These are phyloP conservation scores for Myathropa florea DNA, from an alignment of 2,888 invertebrate genomes.

Conservation along the genomic window DNA sequence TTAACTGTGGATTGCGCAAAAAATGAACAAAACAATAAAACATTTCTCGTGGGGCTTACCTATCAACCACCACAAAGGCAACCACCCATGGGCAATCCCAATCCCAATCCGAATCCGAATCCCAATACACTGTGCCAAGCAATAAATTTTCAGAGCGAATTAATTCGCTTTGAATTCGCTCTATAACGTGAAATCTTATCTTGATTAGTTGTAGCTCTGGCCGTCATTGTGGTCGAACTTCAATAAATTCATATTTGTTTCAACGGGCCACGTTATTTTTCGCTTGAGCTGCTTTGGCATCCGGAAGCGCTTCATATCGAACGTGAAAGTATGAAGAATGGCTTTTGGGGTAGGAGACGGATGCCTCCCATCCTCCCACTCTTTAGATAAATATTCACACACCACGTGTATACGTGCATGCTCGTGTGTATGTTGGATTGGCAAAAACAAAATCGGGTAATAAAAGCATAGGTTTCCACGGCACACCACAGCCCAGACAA, in stretches of 20 bases:
- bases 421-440: neutral
- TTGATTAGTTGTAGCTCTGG: constrained; percentile 66
- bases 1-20: neutral
- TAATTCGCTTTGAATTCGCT: constrained; percentile 67
- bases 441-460: constrained; percentile 37
- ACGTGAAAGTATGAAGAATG: constrained; percentile 61
- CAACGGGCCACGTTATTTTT: constrained; percentile 61
- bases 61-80: constrained; percentile 30
- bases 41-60: constrained; percentile 12
- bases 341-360: constrained; percentile 15
- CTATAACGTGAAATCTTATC: constrained; percentile 68
- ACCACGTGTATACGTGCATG: neutral
- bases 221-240: constrained; percentile 58
- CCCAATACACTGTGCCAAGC: constrained; percentile 28
- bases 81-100: constrained; percentile 17
- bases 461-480: constrained; percentile 40
- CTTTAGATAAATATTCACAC: constrained; percentile 8
- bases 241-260: constrained; percentile 68
- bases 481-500: constrained; percentile 19
- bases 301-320: constrained; percentile 59
- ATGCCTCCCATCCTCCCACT: neutral
- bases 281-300: constrained; percentile 30
- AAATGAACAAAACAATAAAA: constrained; percentile 26
- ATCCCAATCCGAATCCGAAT: neutral
- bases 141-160: constrained; percentile 60